phyloP scores from a whole-genome alignment of 2,888 invertebrate species.

The Parnassius glacialis region DNA sequence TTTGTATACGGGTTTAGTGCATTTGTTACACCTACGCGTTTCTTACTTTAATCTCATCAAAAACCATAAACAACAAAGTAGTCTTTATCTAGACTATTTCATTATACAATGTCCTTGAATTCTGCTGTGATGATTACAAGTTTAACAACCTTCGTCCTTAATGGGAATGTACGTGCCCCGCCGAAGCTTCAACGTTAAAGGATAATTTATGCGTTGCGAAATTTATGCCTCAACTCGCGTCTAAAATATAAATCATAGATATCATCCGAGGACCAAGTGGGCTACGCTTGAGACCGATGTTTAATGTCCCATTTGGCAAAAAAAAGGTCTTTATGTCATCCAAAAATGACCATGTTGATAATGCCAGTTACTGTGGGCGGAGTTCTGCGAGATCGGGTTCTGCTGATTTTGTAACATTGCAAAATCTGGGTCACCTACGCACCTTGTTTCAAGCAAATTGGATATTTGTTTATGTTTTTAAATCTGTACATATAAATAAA shows the following conservation, averaged over 20 bases:
- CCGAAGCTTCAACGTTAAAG: conserved; percentile 6
- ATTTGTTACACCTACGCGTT: too few species aligned
- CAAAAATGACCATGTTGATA: conserved; percentile 17
- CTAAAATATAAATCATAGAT: conserved; percentile 10
- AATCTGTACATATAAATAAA: too few species aligned
- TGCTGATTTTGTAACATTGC: conserved; percentile 22
- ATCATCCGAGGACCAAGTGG: conserved; percentile 5
- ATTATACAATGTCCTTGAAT: conserved; percentile 14
- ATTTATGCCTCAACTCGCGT: conserved; percentile 10
- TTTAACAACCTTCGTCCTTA: conserved; percentile 8
- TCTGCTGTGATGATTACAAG: not conserved
- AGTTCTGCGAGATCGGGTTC: conserved; percentile 20
- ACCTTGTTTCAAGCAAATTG: conserved; percentile 4
- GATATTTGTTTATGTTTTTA: conserved; percentile 3
- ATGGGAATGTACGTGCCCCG: conserved; percentile 4
- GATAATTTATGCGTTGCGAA: conserved; percentile 12
- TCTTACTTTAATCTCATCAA: too few species aligned
- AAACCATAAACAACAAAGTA: too few species aligned
- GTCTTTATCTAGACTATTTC: too few species aligned
- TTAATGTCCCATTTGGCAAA: conserved; percentile 13
- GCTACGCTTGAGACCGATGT: conserved; percentile 3
- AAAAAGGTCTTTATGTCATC: conserved; percentile 2
- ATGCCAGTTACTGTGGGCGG: conserved; percentile 23
- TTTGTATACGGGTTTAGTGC: too few species aligned
- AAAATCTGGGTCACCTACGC: conserved; percentile 26